These are phyloP conservation scores for Barypeithes pellucidus DNA, from an alignment of 2,888 invertebrate genomes.

Conservation along the genomic window DNA sequence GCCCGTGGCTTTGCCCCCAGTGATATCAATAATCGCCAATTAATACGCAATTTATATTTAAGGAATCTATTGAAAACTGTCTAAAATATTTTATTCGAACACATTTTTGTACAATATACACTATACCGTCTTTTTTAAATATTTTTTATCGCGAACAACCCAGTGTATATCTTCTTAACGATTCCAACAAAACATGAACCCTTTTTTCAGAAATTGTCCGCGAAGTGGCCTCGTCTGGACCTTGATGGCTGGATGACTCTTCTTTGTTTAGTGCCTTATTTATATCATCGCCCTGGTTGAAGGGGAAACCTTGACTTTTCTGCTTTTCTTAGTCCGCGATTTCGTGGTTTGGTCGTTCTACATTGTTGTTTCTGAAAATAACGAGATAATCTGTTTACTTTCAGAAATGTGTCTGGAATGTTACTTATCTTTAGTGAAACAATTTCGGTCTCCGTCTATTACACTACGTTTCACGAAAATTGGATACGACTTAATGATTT, in stretches of 20 bases:
- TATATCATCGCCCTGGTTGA: slow-evolving; percentile 47
- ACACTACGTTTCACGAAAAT: too few species aligned
- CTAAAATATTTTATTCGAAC: too few species aligned
- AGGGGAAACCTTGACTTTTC: slow-evolving; percentile 49
- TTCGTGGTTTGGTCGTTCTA: slow-evolving; percentile 7
- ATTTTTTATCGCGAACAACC: background rate
- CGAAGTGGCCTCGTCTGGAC: slow-evolving; percentile 53
- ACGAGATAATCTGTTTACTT: background rate
- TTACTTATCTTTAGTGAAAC: background rate
- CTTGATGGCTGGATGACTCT: slow-evolving; percentile 51
- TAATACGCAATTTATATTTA: too few species aligned
- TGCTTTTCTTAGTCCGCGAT: slow-evolving; percentile 31
- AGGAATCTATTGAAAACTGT: too few species aligned
- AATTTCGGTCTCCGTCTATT: too few species aligned
- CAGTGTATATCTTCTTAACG: slow-evolving; percentile 15
- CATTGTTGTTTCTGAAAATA: slow-evolving; percentile 2
- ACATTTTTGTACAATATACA: too few species aligned
- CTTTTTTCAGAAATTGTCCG: slow-evolving; percentile 38
- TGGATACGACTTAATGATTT: too few species aligned
- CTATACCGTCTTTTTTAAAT: too few species aligned
- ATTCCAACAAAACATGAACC: slow-evolving; percentile 17
- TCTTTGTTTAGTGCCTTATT: slow-evolving; percentile 53
- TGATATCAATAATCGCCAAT: too few species aligned
- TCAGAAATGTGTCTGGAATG: background rate
- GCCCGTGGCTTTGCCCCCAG: too few species aligned